phyloP scores from a whole-genome alignment of 2,888 invertebrate genomes.

The Acanthoscelides obtectus region DNA sequence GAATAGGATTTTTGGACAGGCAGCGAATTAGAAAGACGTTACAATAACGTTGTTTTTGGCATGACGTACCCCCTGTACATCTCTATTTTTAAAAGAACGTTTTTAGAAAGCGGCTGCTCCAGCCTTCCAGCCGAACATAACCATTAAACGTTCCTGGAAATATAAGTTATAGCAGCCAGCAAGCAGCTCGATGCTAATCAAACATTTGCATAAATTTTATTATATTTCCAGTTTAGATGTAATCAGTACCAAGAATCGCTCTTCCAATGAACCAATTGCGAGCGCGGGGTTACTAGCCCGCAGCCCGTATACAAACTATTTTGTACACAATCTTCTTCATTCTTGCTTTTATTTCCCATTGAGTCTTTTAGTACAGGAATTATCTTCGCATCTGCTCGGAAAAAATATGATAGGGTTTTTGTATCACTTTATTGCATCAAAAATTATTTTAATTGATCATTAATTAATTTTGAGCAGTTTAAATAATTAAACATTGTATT shows the following conservation, averaged over 20 bases:
- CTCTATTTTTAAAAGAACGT: background rate
- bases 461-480: too few species aligned
- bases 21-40: too few species aligned
- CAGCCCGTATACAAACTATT: background rate
- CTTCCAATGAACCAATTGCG: background rate
- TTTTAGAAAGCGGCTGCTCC: background rate
- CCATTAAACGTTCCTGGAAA: background rate
- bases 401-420: too few species aligned
- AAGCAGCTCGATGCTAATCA: background rate
- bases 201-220: background rate
- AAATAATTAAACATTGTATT: too few species aligned
- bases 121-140: background rate
- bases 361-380: background rate
- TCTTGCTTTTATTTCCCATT: background rate
- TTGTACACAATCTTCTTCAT: background rate
- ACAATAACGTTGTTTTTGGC: background rate
- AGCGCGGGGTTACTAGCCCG: background rate
- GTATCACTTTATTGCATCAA: too few species aligned
- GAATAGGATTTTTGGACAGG: too few species aligned
- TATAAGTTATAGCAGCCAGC: background rate
- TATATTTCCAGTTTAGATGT: background rate
- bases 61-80: background rate
- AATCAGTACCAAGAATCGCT: background rate
- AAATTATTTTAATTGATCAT: too few species aligned
- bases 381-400: too few species aligned